Evolutionary conservation across 2,888 invertebrate species (phyloP).

Genomic region (Cecidostiba fungosa): DNA sequence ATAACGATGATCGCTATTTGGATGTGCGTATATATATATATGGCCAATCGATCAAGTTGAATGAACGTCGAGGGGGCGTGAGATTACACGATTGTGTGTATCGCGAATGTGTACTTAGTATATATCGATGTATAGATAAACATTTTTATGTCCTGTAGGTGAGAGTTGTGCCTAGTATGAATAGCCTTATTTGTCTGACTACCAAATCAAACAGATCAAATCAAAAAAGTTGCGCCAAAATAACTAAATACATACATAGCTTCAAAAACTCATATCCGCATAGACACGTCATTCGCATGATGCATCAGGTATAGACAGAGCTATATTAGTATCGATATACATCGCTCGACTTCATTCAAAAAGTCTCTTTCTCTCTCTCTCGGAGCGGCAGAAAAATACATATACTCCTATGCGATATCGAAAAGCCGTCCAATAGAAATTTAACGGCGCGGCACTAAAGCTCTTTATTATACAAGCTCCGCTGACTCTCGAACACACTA

Average conservation of each 20-base stretch:
- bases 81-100: neutral
- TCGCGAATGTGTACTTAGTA: neutral
- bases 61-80: neutral
- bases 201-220: no score
- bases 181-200: no score
- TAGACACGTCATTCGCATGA: no score
- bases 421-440: conserved; percentile 11
- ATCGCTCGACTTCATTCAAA: no score
- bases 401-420: neutral
- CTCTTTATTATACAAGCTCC: conserved; percentile 10
- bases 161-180: no score
- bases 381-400: neutral
- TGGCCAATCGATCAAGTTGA: neutral
- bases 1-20: neutral
- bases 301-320: no score
- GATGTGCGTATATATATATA: neutral
- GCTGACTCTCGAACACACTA: neutral
- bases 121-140: neutral
- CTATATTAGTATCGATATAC: neutral
- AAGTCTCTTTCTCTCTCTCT: no score
- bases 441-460: conserved; percentile 1
- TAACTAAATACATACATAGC: no score
- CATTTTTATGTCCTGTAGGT: no score
- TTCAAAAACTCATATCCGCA: no score
- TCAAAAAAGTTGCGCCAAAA: no score